Percentiles rank a stretch among this genome's conserved stretches.
Evolutionary conservation across 2,113 vertebrate species (phyloP).

Genomic region (Sceloporus tristichus): DNA sequence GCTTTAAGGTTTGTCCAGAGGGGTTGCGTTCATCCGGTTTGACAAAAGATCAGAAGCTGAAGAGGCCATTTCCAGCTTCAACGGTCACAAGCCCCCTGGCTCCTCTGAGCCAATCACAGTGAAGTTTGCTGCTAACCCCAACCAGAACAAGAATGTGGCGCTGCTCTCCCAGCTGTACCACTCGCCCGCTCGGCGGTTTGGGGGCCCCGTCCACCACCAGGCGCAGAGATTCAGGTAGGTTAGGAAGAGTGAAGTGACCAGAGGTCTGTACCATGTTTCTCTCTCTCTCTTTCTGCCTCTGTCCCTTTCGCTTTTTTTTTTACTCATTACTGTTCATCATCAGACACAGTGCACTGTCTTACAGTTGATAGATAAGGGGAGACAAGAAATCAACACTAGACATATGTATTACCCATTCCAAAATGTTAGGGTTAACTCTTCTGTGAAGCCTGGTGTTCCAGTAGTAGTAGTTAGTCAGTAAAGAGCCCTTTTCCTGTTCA

Average conservation of each 20-base stretch:
- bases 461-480: not conserved
- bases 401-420: not conserved
- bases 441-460: not conserved
- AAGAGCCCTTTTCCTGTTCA: not conserved
- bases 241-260: constrained; percentile 40
- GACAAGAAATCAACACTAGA: no score
- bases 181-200: constrained; percentile 92
- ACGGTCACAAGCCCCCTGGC: constrained; percentile 95
- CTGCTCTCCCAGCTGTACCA: constrained; percentile 96
- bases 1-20: constrained; percentile 90
- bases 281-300: not conserved
- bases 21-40: constrained; percentile 96
- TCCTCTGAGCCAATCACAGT: constrained; percentile 94
- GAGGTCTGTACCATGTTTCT: constrained; percentile 49
- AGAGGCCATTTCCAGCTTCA: constrained; percentile 95
- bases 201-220: constrained; percentile 96
- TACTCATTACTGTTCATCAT: constrained; percentile 12
- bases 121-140: constrained; percentile 97
- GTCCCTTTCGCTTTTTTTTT: not conserved
- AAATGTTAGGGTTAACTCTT: not conserved
- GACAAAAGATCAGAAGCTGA: constrained; percentile 97
- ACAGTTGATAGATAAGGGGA: not conserved
- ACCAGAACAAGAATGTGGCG: constrained; percentile 96
- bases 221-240: constrained; percentile 96
- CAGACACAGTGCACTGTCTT: not conserved